A percentile compares a stretch with the other conserved stretches of the same genome.
These are phyloP conservation scores for Bryconaethiops microstoma DNA, from an alignment of 2,797 vertebrate species.

Conservation along the genomic window DNA sequence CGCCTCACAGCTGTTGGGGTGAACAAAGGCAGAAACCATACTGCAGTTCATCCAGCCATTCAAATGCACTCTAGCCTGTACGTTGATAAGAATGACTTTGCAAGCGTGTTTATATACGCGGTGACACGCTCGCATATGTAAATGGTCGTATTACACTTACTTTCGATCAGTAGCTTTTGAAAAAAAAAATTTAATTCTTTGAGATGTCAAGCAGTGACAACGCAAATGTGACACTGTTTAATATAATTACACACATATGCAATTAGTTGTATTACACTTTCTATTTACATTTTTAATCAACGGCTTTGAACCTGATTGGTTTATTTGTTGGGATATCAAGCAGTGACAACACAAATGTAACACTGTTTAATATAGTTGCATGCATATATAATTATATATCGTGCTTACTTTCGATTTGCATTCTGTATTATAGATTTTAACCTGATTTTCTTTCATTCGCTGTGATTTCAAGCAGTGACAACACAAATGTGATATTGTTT, in stretches of 20 bases:
- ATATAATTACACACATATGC: background rate
- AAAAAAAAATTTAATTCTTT: too few relatives aligned
- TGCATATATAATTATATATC: background rate
- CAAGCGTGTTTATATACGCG: background rate
- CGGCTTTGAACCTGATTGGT: background rate
- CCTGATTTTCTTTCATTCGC: background rate
- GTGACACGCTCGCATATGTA: background rate
- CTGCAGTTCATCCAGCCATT: constrained; percentile 1
- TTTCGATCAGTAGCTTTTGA: background rate
- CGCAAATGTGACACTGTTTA: too few relatives aligned
- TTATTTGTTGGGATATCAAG: background rate
- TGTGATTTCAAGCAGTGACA: background rate
- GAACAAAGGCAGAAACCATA: constrained; percentile 53
- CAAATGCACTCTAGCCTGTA: constrained; percentile 3
- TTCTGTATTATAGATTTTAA: background rate
- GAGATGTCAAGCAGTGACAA: background rate
- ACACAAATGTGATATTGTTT: too few relatives aligned
- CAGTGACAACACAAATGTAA: background rate
- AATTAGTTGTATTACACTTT: background rate
- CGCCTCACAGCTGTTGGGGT: constrained; percentile 59
- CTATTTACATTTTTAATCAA: background rate
- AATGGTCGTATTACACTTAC: background rate
- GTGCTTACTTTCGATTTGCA: background rate
- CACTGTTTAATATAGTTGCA: too few relatives aligned
- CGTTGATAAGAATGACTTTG: constrained; percentile 4